Evolutionary conservation across 2,797 vertebrate species (phyloP).

Genomic region (Momotus momota): DNA sequence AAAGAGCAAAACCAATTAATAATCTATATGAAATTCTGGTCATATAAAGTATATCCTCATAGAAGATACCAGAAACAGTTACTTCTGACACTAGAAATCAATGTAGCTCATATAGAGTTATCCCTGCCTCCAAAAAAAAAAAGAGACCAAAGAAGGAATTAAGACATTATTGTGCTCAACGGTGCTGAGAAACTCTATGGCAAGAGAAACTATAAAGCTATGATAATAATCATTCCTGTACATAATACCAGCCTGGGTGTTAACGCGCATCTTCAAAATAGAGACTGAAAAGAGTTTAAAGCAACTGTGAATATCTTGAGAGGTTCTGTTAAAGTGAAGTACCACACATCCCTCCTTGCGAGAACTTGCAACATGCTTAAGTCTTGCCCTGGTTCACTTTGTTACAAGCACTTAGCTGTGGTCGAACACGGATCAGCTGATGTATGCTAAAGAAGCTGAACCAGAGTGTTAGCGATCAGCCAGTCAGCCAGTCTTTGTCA

Average conservation of each 20-base stretch:
- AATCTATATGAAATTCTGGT: not conserved
- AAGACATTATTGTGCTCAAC: not conserved
- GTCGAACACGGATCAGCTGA: not conserved
- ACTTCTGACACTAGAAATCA: not conserved
- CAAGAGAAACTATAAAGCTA: not conserved
- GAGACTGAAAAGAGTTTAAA: not conserved
- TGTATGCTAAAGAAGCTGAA: not conserved
- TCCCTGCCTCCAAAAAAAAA: not conserved
- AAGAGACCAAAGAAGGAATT: not conserved
- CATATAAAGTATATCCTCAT: not conserved
- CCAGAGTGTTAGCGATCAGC: not conserved
- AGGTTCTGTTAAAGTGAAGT: not conserved
- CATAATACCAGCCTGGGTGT: not conserved
- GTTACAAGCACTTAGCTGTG: not conserved
- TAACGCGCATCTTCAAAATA: not conserved
- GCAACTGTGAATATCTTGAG: not conserved
- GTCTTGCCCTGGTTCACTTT: not conserved
- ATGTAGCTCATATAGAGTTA: not conserved
- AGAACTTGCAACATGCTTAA: fast-evolving
- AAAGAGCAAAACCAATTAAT: not conserved
- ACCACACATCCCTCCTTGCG: too few relatives aligned
- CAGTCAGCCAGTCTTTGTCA: not conserved
- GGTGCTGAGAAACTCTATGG: not conserved
- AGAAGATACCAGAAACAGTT: not conserved
- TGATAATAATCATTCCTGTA: not conserved